Base-by-base conservation (phyloP, 1,140 invertebrate genomes). In the Leguminivora glycinivorella region DNA sequence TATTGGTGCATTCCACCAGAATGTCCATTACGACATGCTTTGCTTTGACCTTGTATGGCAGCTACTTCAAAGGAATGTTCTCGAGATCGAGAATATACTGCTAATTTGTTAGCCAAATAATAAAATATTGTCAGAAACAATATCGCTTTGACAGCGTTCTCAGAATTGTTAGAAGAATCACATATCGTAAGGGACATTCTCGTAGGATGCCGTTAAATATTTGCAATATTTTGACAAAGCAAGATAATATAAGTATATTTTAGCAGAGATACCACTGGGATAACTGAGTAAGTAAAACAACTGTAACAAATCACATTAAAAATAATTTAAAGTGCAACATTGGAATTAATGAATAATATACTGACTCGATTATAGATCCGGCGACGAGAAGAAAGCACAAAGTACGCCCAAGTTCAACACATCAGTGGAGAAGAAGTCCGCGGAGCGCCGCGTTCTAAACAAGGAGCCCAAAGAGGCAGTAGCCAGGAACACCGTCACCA, bases 391-490 rank as follows among this genome's bases (percentile, higher is more conserved):
- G 69, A 86, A 84, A 73, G 56, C 71, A 52, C 26, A 56, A 67
- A 2, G 29, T 22, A 69, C 71, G 3, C 47, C 47, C 9, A 90
- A 83, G 74, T 7, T 34, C 1, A 70, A 77, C 7, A 70, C 81
- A 0, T 52, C 74, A 10, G 12, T 74, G 4, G 87, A 89, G 14
- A 88, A 85, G 71, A 91, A 87, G 71, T 6, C 68, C 19, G 67
- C 70, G 0, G 86, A 85, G 12, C 81, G 82, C 38, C 80, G 81
- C 22, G n/a, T 78, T 0, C 12, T 85, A 12, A 85, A 84, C 75
- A 91, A 91, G 67, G 87, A 89, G 56, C 83, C 85, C 4, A 88
- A 83, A 72, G 86, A 88, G 60, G 60, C 52, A 0, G 86, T 84
- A 47, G 52, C 19, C 2, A 26, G 29, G n/a, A 63, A 63, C 58